A percentile compares a stretch with the other conserved stretches of the same genome.
phyloP scores from a whole-genome alignment of 2,888 invertebrate genomes.

The Physocephala rufipes region DNA sequence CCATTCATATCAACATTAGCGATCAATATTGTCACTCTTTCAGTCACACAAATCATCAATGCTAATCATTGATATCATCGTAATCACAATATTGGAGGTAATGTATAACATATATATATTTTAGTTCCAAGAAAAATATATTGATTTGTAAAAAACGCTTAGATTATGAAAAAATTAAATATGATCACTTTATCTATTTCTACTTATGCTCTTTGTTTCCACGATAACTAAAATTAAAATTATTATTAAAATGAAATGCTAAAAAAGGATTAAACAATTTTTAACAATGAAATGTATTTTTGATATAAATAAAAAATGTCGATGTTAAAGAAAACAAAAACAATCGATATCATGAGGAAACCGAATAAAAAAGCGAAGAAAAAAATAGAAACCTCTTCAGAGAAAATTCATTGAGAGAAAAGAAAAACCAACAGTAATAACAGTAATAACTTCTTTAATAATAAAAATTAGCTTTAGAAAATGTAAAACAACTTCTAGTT shows the following conservation, averaged over 20 bases:
- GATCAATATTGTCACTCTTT: too few species aligned
- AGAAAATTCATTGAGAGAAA: constrained; percentile 22
- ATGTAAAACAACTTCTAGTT: constrained; percentile 12
- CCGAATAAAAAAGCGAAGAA: constrained; percentile 3
- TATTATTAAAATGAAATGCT: too few species aligned
- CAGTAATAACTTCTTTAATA: constrained; percentile 33
- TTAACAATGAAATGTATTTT: constrained; percentile 35
- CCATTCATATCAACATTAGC: too few species aligned
- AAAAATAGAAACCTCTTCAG: constrained; percentile 21
- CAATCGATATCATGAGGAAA: neutral
- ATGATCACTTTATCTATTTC: too few species aligned
- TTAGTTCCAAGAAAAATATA: constrained; percentile 8
- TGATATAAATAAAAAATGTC: constrained; percentile 28
- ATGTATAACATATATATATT: constrained; percentile 10
- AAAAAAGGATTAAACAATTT: too few species aligned
- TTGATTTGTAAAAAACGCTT: constrained; percentile 21
- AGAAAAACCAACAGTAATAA: constrained; percentile 32
- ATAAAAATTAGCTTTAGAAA: constrained; percentile 24
- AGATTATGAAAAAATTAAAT: constrained; percentile 3
- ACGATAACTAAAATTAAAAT: too few species aligned
- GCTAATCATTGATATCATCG: neutral
- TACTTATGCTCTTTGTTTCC: too few species aligned
- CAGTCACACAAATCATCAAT: neutral
- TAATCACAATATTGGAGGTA: neutral
- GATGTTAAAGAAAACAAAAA: constrained; percentile 20